Conservation (phyloP, 2,888 invertebrate genomes). For the Keiferia lycopersicella region DNA sequence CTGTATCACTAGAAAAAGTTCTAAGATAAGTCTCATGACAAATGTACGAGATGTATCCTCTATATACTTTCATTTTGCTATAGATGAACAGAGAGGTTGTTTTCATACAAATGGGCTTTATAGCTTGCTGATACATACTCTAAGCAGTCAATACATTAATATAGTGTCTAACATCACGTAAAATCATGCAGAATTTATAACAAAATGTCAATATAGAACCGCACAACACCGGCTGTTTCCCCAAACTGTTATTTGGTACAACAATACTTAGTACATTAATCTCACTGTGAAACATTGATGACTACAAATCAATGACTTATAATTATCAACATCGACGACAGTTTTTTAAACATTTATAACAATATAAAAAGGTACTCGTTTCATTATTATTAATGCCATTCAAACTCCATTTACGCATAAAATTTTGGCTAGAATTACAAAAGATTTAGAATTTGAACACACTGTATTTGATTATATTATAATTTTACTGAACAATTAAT, state of each 20-base stretch:
- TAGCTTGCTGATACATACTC: no score
- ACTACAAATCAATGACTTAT: constrained; percentile 47
- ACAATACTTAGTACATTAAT: constrained; percentile 31
- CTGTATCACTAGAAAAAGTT: no score
- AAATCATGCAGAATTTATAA: constrained; percentile 64
- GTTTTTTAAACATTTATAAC: constrained; percentile 39
- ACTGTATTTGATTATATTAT: not conserved
- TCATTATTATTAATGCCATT: constrained; percentile 32
- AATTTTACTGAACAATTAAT: not conserved
- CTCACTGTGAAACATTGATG: constrained; percentile 39
- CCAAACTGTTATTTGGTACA: constrained; percentile 19
- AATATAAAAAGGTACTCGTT: constrained; percentile 36
- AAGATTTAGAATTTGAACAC: constrained; percentile 20
- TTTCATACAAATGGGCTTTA: no score
- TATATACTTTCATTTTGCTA: no score
- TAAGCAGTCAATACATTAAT: constrained; percentile 33
- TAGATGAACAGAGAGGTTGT: no score
- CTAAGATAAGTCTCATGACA: no score
- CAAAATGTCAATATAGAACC: constrained; percentile 43
- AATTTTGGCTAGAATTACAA: constrained; percentile 15
- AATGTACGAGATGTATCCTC: no score
- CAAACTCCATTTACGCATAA: constrained; percentile 18
- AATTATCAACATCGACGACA: constrained; percentile 59
- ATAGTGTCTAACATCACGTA: constrained; percentile 51
- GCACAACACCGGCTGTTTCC: constrained; percentile 27